These are phyloP conservation scores for Sebastes minor DNA, from an alignment of 2,797 vertebrate genomes.

Conservation along the genomic window DNA sequence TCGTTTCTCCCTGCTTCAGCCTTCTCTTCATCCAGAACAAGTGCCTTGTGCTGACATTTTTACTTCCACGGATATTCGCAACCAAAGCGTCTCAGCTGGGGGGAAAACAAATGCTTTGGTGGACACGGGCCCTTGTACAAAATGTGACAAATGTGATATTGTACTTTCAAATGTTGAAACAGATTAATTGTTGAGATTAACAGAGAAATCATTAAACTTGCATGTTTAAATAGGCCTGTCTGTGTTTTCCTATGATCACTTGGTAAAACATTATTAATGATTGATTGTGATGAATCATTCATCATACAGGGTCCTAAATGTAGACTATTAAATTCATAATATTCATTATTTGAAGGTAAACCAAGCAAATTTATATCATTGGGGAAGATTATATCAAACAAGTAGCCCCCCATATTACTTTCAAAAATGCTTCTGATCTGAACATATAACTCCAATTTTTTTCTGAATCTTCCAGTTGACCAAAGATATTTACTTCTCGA, in stretches of 20 bases:
- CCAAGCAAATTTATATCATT: not conserved
- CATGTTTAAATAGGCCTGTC: not conserved
- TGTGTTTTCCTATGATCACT: not conserved
- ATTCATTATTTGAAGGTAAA: not conserved
- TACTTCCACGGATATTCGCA: not conserved
- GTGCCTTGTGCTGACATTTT: no score
- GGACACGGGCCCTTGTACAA: no score
- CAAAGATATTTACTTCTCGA: not conserved
- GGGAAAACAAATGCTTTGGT: rapidly evolving
- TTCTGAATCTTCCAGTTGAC: not conserved
- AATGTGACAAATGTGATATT: not conserved
- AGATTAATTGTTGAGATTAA: not conserved
- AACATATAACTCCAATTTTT: not conserved
- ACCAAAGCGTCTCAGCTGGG: not conserved
- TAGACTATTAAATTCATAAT: not conserved
- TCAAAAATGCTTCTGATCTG: not conserved
- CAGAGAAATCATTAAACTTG: not conserved
- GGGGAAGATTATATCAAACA: no score
- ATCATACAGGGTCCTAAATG: not conserved
- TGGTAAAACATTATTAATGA: not conserved
- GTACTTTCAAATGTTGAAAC: not conserved
- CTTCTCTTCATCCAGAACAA: no score
- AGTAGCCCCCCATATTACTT: no score
- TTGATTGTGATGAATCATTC: not conserved
- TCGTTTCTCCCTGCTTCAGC: no score